Evolutionary conservation across 2,797 vertebrate species (phyloP).

Genomic region (Syngnathus acus): DNA sequence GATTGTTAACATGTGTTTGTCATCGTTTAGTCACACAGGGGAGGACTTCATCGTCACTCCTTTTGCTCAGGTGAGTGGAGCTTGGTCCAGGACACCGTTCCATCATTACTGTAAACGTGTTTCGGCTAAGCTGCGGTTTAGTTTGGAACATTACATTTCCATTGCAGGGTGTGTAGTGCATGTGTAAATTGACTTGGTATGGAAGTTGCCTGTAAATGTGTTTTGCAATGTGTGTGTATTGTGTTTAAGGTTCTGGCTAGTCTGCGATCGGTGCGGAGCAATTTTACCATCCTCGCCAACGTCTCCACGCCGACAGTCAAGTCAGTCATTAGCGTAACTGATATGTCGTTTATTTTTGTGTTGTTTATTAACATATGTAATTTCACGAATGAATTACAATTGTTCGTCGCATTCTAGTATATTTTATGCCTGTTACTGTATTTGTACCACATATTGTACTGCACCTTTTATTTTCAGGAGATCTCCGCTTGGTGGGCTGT

Average conservation of each 20-base stretch:
- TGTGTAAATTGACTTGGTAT: no score
- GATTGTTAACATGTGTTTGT: neutral
- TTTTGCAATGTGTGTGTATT: slow-evolving; percentile 3
- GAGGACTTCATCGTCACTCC: slow-evolving; percentile 71
- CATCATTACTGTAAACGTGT: neutral
- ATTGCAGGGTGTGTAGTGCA: neutral
- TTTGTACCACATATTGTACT: neutral
- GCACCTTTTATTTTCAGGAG: slow-evolving; percentile 45
- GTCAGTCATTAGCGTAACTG: slow-evolving; percentile 55
- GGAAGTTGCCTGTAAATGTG: neutral
- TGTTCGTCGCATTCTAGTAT: neutral
- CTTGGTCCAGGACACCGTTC: neutral
- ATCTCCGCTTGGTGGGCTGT: slow-evolving; percentile 72
- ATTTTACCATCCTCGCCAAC: slow-evolving; percentile 83
- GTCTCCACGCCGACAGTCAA: slow-evolving; percentile 75
- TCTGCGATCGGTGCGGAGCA: slow-evolving; percentile 81
- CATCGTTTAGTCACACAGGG: slow-evolving; percentile 63
- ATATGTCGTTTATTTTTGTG: neutral
- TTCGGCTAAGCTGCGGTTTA: no score
- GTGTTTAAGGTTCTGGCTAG: slow-evolving; percentile 79
- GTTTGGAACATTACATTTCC: neutral
- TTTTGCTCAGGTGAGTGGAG: slow-evolving; percentile 64
- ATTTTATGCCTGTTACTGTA: neutral
- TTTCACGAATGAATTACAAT: neutral
- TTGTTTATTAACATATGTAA: neutral